Evolutionary conservation across 2,888 invertebrate genomes (phyloP).

Genomic region (Drosophila longiperda): DNA sequence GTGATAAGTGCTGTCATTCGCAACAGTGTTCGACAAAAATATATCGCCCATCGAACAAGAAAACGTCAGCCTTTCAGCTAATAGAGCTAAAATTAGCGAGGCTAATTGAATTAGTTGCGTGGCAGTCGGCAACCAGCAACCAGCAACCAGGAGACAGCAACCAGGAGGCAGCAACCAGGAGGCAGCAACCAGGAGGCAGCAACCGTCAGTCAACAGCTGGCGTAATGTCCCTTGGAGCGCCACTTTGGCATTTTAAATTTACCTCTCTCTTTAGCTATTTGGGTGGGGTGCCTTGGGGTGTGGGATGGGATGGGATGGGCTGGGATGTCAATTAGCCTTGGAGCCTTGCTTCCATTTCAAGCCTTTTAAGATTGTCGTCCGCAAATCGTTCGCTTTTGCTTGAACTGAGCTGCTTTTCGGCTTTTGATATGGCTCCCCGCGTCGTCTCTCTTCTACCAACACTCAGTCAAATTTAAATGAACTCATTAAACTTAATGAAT

Average conservation of each 20-base stretch:
- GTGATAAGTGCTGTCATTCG: constrained; percentile 47
- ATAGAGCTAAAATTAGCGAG: constrained; percentile 69
- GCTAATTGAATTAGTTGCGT: constrained; percentile 68
- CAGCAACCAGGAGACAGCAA: not conserved
- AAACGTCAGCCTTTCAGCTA: constrained; percentile 59
- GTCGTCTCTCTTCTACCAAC: not conserved
- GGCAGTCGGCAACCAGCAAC: constrained; percentile 42
- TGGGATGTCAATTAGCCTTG: constrained; percentile 58
- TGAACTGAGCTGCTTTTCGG: constrained; percentile 9
- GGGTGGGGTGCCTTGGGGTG: not conserved
- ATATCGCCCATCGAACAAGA: constrained; percentile 29
- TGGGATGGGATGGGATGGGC: not conserved
- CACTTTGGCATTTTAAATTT: constrained; percentile 1
- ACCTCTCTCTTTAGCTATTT: not conserved
- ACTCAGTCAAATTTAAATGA: constrained; percentile 58
- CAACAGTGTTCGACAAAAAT: constrained; percentile 36
- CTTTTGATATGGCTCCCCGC: not conserved
- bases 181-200: not conserved
- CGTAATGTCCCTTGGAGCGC: constrained; percentile 8
- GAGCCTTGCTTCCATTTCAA: constrained; percentile 63
- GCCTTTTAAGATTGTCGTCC: constrained; percentile 67
- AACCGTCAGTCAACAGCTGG: not conserved
- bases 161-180: constrained; percentile 2
- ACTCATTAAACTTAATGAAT: constrained; percentile 76
- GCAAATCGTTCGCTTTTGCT: constrained; percentile 51